Evolutionary conservation across 2,113 vertebrate genomes (phyloP).

Genomic region (Sebastes schlegelii): DNA sequence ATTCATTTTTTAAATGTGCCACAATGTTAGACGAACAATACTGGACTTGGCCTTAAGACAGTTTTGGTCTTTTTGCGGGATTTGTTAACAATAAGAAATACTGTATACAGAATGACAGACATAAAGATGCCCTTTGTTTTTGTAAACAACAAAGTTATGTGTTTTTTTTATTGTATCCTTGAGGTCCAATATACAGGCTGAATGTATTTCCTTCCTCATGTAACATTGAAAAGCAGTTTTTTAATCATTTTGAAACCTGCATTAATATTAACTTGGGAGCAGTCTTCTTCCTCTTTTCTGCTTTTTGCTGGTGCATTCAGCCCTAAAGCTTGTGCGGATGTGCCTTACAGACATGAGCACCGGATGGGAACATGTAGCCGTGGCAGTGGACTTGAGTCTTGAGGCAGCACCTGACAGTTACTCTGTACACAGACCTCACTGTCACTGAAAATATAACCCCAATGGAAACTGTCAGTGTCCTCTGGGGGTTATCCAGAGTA

Average conservation of each 20-base stretch:
- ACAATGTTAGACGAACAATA: too few relatives aligned
- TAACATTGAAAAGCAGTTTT: not conserved
- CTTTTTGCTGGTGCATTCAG: not conserved
- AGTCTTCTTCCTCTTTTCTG: not conserved
- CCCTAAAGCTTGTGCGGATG: not conserved
- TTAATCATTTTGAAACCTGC: not conserved
- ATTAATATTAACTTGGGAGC: not conserved
- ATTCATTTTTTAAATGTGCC: too few relatives aligned
- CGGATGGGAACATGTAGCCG: not conserved
- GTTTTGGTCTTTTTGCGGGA: too few relatives aligned
- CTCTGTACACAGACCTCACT: not conserved
- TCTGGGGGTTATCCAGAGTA: not conserved
- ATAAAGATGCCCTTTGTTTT: not conserved
- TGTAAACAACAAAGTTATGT: not conserved
- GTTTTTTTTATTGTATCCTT: not conserved
- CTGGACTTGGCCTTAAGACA: too few relatives aligned
- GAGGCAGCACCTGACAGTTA: slow-evolving; percentile 6
- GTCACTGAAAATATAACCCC: not conserved
- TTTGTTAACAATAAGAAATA: too few relatives aligned
- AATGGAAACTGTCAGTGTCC: not conserved
- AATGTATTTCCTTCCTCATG: not conserved
- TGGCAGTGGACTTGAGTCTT: not conserved
- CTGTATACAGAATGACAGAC: too few relatives aligned
- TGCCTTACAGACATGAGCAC: not conserved
- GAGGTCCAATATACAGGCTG: not conserved